These are phyloP conservation scores for Dromaius novaehollandiae DNA, from an alignment of 2,113 vertebrate species.

Conservation along the genomic window DNA sequence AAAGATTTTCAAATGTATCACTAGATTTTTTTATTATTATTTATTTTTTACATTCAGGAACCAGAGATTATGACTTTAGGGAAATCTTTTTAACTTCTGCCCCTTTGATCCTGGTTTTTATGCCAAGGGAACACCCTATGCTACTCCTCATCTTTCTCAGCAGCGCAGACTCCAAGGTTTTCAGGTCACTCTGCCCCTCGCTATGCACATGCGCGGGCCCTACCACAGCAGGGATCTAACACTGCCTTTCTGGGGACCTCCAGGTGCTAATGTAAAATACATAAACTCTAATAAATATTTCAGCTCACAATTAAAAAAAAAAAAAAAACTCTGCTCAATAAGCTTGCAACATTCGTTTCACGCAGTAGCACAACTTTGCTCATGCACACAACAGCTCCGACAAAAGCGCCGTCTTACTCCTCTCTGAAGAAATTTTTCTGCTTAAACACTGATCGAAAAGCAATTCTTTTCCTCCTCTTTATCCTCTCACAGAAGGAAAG, in stretches of 20 bases:
- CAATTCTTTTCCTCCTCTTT: background rate
- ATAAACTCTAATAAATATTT: background rate
- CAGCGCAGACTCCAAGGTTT: background rate
- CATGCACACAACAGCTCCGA: rapidly evolving
- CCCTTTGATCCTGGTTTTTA: background rate
- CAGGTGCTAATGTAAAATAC: background rate
- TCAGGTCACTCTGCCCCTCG: background rate
- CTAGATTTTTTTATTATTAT: background rate
- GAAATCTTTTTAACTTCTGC: background rate
- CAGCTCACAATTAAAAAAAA: background rate
- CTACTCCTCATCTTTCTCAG: background rate
- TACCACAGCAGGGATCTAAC: background rate
- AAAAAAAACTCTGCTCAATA: background rate
- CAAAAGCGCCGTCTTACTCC: background rate
- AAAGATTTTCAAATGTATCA: background rate
- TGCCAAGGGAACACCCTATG: background rate
- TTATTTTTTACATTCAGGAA: background rate
- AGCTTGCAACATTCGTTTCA: background rate
- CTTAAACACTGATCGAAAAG: background rate
- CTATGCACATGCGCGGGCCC: background rate
- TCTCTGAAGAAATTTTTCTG: background rate
- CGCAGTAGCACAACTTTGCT: rapidly evolving
- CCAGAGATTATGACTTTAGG: background rate
- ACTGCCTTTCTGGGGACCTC: background rate
- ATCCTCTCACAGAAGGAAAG: background rate